Conservation (phyloP, 2,113 vertebrate species). For the Axis porcinus region DNA sequence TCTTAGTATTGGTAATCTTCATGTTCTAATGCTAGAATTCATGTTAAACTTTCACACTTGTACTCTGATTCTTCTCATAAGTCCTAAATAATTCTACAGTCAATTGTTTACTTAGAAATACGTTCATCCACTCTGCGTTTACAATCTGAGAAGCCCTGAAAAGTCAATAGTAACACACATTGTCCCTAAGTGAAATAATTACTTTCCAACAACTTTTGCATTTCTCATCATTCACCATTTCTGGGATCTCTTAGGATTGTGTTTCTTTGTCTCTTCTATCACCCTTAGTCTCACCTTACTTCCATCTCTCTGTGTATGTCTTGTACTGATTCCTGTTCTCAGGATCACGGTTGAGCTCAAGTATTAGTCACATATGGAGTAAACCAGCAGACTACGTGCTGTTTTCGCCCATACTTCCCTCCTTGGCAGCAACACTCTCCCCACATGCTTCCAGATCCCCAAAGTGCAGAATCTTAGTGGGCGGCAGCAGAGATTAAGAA, state of each 20-base stretch:
- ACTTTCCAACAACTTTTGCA: not conserved
- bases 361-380: not conserved
- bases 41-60: not conserved
- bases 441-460: not conserved
- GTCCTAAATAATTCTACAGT: not conserved
- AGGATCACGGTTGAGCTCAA: not conserved
- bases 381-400: not conserved
- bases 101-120: not conserved
- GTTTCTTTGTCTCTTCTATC: not conserved
- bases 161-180: not conserved
- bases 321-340: not conserved
- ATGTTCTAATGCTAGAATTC: not conserved
- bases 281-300: not conserved
- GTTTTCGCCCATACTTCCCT: not conserved
- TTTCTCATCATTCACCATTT: not conserved
- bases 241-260: not conserved
- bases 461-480: not conserved
- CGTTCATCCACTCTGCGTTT: not conserved
- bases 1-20: not conserved
- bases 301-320: not conserved
- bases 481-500: not conserved
- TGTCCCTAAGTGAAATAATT: not conserved
- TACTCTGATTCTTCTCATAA: not conserved
- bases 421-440: not conserved
- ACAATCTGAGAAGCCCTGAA: not conserved